A percentile compares a stretch with the other conserved stretches of the same genome.
Conservation (phyloP, 2,113 vertebrate genomes). For the Saguinus midas region DNA sequence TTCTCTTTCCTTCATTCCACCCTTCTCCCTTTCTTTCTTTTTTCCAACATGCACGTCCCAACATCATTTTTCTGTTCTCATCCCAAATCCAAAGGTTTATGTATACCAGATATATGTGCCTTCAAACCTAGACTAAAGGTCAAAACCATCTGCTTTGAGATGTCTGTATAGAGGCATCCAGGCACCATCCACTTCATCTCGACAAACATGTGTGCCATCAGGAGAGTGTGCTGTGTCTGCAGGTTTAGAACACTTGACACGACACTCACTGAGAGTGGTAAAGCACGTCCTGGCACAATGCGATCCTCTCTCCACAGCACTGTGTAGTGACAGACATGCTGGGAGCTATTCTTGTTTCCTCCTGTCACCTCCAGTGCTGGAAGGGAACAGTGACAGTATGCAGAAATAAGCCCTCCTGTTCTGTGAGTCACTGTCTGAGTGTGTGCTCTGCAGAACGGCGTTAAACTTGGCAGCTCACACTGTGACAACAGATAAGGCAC, state of each 20-base stretch:
- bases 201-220: neutral
- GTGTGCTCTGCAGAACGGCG: neutral
- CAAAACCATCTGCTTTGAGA: too few species aligned
- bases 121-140: neutral
- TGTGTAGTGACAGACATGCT: neutral
- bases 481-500: too few species aligned
- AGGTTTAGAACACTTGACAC: neutral
- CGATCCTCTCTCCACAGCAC: neutral
- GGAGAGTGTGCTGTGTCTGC: neutral
- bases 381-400: neutral
- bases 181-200: neutral
- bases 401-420: too few species aligned
- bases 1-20: neutral
- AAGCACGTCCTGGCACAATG: neutral
- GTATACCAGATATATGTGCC: neutral
- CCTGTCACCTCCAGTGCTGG: neutral
- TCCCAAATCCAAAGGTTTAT: neutral
- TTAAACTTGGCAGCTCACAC: neutral
- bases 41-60: accelerated
- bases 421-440: neutral
- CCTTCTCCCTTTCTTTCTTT: neutral
- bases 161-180: neutral
- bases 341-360: neutral
- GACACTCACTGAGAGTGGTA: neutral
- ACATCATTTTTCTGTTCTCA: too few species aligned